A percentile compares a stretch with the other conserved stretches of the same genome.
These are phyloP conservation scores for Pempheris klunzingeri DNA, from an alignment of 2,797 vertebrate species.

Conservation along the genomic window DNA sequence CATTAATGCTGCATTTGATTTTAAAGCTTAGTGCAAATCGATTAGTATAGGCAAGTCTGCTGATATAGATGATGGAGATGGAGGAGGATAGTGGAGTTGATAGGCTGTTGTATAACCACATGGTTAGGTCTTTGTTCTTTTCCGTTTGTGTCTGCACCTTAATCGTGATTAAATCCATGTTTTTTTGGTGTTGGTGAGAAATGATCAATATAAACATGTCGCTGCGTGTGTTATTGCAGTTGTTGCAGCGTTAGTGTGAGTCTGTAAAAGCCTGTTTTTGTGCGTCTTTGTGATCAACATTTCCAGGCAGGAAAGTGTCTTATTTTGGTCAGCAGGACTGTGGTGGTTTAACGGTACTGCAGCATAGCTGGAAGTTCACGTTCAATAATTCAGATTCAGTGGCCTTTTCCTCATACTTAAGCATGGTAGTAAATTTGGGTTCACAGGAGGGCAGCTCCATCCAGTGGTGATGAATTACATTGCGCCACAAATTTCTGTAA, in stretches of 20 bases:
- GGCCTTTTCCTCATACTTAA: neutral
- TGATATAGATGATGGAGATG: neutral
- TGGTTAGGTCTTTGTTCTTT: slow-evolving; percentile 15
- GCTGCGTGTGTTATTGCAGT: neutral
- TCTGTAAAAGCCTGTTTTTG: neutral
- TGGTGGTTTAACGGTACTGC: slow-evolving; percentile 56
- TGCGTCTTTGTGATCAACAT: slow-evolving; percentile 17
- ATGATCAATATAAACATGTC: neutral
- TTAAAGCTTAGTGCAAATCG: slow-evolving; percentile 2
- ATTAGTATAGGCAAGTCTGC: neutral
- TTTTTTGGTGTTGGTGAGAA: neutral
- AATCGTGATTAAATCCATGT: neutral
- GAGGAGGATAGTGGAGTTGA: neutral
- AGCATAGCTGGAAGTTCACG: slow-evolving; percentile 45
- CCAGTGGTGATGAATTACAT: slow-evolving; percentile 31
- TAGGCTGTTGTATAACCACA: neutral
- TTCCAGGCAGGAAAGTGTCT: slow-evolving; percentile 38
- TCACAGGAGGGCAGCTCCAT: slow-evolving; percentile 35
- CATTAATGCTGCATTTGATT: neutral
- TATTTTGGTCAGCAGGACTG: slow-evolving; percentile 40
- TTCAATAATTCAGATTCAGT: slow-evolving; percentile 44
- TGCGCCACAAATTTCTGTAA: neutral
- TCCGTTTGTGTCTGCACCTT: neutral
- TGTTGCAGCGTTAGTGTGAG: neutral
- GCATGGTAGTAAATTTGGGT: neutral